These are phyloP conservation scores for Pristionchus fissidentatus DNA, from an alignment of 2,888 invertebrate species.

Conservation along the genomic window DNA sequence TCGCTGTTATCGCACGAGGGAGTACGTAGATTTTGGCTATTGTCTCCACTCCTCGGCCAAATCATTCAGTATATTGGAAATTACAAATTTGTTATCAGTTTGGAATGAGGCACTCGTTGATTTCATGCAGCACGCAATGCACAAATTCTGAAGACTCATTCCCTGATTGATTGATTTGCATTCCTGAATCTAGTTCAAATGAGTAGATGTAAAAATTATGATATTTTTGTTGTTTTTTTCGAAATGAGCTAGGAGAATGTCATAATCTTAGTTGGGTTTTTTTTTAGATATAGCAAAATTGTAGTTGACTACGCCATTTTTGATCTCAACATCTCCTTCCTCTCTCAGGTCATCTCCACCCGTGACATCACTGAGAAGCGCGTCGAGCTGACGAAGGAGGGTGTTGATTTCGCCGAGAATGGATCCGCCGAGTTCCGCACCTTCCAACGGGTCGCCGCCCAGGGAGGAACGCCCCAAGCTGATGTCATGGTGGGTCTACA, in stretches of 20 bases:
- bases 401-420: constrained; percentile 82
- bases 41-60: too few species aligned
- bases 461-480: constrained; percentile 83
- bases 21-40: constrained; percentile 56
- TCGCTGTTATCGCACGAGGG: constrained; percentile 84
- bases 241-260: too few species aligned
- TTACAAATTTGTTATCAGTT: too few species aligned
- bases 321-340: background rate
- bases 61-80: too few species aligned
- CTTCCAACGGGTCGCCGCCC: constrained; percentile 84
- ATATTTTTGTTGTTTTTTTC: background rate
- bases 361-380: constrained; percentile 84
- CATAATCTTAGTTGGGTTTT: too few species aligned
- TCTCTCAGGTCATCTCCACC: constrained; percentile 81
- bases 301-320: too few species aligned
- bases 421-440: constrained; percentile 95
- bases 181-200: background rate
- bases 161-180: too few species aligned
- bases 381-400: constrained; percentile 91
- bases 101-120: too few species aligned
- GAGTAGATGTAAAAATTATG: background rate
- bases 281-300: too few species aligned
- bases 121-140: too few species aligned
- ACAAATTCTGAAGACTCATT: too few species aligned
- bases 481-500: constrained; percentile 83